Percentiles rank a stretch among this genome's conserved stretches.
These are phyloP conservation scores for Buceros bicornis DNA, from an alignment of 2,797 vertebrate species.

Conservation along the genomic window DNA sequence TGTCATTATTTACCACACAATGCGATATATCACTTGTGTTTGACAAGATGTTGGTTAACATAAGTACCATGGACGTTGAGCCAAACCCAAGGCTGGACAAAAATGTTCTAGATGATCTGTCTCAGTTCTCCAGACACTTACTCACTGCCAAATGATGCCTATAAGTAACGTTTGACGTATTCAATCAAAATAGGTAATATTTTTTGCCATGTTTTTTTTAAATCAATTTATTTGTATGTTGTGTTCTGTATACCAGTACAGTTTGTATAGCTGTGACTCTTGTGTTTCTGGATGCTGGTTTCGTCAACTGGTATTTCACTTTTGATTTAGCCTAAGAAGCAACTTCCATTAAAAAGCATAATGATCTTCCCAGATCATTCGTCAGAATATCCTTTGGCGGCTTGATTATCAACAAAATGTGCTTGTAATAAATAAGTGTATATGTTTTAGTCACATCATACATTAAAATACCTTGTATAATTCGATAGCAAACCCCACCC, in stretches of 20 bases:
- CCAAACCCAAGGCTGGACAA: not conserved
- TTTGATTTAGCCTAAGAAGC: not conserved
- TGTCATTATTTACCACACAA: not conserved
- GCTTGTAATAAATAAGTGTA: not conserved
- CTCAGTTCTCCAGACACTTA: not conserved
- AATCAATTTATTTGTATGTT: not conserved
- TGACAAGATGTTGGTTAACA: not conserved
- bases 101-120: not conserved
- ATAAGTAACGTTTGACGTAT: not conserved
- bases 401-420: not conserved
- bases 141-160: not conserved
- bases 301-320: not conserved
- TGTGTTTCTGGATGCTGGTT: not conserved
- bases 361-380: not conserved
- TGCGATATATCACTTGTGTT: not conserved
- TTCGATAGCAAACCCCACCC: slow-evolving; percentile 79
- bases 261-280: not conserved
- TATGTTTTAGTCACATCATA: not conserved
- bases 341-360: not conserved
- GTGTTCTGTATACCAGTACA: not conserved
- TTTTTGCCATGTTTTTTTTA: not conserved
- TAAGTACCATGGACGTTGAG: not conserved
- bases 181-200: not conserved
- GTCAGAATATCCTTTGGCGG: not conserved
- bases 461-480: slow-evolving; percentile 74